Evolutionary conservation across 2,797 vertebrate species (phyloP).

Genomic region (Gallirallus australis): DNA sequence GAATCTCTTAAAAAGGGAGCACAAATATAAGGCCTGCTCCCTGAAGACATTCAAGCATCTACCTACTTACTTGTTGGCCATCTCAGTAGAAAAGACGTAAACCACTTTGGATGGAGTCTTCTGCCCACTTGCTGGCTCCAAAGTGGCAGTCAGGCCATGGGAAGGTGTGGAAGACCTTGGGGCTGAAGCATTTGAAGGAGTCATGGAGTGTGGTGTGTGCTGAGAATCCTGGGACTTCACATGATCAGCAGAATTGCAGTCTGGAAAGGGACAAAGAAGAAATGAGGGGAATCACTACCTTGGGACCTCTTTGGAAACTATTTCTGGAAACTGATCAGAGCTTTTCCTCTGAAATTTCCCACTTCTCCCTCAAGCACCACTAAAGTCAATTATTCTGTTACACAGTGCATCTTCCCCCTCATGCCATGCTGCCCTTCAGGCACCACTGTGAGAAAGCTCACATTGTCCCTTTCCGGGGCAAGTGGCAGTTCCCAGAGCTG

Average conservation of each 20-base stretch:
- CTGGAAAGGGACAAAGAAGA: slow-evolving; percentile 68
- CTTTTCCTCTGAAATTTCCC: not conserved
- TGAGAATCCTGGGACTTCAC: slow-evolving; percentile 93
- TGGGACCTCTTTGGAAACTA: not conserved
- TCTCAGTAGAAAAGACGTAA: slow-evolving; percentile 98
- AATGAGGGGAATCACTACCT: not conserved
- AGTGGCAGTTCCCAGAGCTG: not conserved
- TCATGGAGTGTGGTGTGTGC: slow-evolving; percentile 87
- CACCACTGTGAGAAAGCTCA: not conserved
- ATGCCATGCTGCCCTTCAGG: not conserved
- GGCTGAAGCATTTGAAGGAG: slow-evolving; percentile 89
- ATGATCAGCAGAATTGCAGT: slow-evolving; percentile 94
- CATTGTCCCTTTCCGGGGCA: not conserved
- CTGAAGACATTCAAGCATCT: not conserved
- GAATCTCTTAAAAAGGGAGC: not conserved
- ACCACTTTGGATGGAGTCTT: slow-evolving; percentile 95
- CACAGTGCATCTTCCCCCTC: not conserved
- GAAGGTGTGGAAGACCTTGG: slow-evolving; percentile 96
- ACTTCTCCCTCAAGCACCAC: not conserved
- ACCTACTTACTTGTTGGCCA: slow-evolving; percentile 95
- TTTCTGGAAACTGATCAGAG: not conserved
- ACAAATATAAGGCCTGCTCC: not conserved
- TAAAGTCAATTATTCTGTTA: not conserved
- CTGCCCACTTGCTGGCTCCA: slow-evolving; percentile 89
- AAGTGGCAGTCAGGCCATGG: slow-evolving; percentile 89